Percentiles rank a stretch among this genome's conserved stretches.
phyloP scores from a whole-genome alignment of 2,113 vertebrate species.

The Lamprologus callipterus region DNA sequence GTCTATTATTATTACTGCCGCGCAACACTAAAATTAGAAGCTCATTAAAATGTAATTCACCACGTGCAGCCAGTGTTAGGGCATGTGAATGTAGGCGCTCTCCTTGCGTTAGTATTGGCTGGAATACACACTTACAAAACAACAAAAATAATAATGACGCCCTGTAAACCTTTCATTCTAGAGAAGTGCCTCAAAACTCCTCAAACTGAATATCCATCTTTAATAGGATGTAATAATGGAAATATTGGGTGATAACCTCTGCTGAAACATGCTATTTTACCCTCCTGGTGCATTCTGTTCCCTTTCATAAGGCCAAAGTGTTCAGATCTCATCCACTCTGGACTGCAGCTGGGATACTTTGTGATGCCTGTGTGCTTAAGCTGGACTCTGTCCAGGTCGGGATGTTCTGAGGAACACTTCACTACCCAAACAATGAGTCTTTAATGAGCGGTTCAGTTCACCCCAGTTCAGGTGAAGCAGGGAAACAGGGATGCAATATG shows the following conservation, averaged over 20 bases:
- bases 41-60: slow-evolving; percentile 73
- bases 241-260: not conserved
- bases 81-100: slow-evolving; percentile 55
- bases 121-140: not conserved
- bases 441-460: slow-evolving; percentile 53
- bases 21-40: slow-evolving; percentile 70
- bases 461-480: slow-evolving; percentile 41
- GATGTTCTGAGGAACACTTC: slow-evolving; percentile 39
- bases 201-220: not conserved
- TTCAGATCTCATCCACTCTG: not conserved
- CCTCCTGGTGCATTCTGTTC: not conserved
- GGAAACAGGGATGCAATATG: slow-evolving; percentile 49
- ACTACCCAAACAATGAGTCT: slow-evolving; percentile 47
- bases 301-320: not conserved
- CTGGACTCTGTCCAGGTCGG: slow-evolving; percentile 14
- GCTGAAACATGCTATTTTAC: not conserved
- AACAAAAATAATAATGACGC: not conserved
- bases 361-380: not conserved
- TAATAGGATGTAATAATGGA: not conserved
- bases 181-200: not conserved
- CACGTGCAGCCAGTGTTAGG: slow-evolving; percentile 58
- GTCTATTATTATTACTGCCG: slow-evolving; percentile 66
- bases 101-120: slow-evolving; percentile 21
- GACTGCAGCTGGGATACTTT: not conserved
- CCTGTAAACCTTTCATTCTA: not conserved